phyloP scores from a whole-genome alignment of 2,113 vertebrate genomes.

The Siniperca knerii region DNA sequence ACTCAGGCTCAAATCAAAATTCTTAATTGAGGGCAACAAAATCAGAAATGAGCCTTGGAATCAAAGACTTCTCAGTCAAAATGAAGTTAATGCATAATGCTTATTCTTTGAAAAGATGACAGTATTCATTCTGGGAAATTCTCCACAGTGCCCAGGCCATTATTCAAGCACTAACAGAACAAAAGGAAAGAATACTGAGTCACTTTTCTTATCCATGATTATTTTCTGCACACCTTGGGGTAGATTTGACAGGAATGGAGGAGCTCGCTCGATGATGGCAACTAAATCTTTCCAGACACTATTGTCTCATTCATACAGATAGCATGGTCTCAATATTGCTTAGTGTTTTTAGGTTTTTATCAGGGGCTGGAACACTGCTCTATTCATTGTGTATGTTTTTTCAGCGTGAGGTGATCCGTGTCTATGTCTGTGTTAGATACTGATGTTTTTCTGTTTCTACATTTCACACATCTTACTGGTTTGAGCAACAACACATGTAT shows the following conservation, averaged over 20 bases:
- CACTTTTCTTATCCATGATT: conserved; percentile 56
- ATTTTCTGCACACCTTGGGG: conserved; percentile 54
- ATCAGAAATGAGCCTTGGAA: conserved; percentile 35
- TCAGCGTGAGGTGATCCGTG: neutral
- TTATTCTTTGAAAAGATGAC: conserved; percentile 28
- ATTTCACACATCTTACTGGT: neutral
- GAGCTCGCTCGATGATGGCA: conserved; percentile 24
- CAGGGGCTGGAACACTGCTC: neutral
- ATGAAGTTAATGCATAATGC: conserved; percentile 47
- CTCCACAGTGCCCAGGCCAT: conserved; percentile 14
- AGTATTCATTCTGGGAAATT: conserved; percentile 51
- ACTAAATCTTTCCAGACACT: conserved; percentile 39
- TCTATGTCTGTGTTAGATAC: neutral
- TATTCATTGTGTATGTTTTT: conserved; percentile 19
- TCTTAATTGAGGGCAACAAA: conserved; percentile 37
- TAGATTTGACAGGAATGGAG: conserved; percentile 36
- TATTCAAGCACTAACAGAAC: conserved; percentile 53
- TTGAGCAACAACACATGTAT: neutral
- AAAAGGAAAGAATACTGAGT: conserved; percentile 42
- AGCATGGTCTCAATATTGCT: conserved; percentile 28
- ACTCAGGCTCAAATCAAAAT: conserved; percentile 48
- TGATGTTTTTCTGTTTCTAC: neutral
- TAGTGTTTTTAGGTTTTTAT: conserved; percentile 13
- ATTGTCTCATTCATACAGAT: conserved; percentile 46
- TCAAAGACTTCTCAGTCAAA: conserved; percentile 47